Conservation (phyloP, 2,888 invertebrate species). For the Amiota mariae region DNA sequence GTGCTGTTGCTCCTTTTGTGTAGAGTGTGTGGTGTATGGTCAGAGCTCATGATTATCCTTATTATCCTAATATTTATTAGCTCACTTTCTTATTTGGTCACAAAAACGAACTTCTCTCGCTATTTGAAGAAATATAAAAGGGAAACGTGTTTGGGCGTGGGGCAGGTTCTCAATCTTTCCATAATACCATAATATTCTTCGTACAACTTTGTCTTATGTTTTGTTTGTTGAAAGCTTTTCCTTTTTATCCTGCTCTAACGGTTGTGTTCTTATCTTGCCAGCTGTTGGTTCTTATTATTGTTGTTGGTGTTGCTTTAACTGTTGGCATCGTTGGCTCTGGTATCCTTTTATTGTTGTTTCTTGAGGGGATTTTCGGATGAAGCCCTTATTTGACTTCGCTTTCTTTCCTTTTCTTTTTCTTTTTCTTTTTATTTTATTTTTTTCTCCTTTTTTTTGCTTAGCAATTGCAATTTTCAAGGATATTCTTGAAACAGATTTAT, state of each 20-base stretch:
- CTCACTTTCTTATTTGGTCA: conserved; percentile 24
- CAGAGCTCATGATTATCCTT: conserved; percentile 14
- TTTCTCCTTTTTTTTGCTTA: conserved; percentile 34
- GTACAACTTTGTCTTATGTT: background rate
- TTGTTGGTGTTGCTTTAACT: too few relatives aligned
- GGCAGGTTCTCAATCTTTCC: conserved; percentile 22
- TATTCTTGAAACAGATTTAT: conserved; percentile 64
- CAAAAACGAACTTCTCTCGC: background rate
- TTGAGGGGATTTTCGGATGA: conserved; percentile 4
- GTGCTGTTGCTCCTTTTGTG: conserved; percentile 25
- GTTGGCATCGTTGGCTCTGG: background rate
- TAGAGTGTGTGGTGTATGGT: background rate
- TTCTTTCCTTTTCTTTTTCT: conserved; percentile 4
- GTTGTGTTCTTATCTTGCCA: background rate
- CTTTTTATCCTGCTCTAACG: too few relatives aligned
- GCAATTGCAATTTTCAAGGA: conserved; percentile 69
- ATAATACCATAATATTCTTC: background rate
- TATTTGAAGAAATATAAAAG: background rate
- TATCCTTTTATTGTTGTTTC: conserved; percentile 10
- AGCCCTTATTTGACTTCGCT: background rate
- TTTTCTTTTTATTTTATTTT: conserved; percentile 9
- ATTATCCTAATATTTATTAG: conserved; percentile 42
- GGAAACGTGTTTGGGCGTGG: conserved; percentile 23
- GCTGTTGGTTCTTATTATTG: background rate
- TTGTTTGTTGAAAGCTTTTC: background rate